Evolutionary conservation across 2,797 vertebrate genomes (phyloP).

Genomic region (Pitangus sulphuratus): DNA sequence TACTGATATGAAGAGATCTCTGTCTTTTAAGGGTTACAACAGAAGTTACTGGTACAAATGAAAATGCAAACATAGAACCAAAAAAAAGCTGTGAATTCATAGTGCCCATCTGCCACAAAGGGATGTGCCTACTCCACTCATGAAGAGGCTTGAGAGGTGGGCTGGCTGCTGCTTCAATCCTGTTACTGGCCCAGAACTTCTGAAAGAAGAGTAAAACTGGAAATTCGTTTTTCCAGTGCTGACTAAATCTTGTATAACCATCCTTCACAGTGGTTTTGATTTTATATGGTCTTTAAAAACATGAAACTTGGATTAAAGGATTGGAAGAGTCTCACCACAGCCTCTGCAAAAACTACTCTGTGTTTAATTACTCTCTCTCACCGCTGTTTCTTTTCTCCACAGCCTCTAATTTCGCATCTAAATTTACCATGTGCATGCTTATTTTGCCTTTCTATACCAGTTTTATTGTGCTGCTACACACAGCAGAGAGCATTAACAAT

Average conservation of each 20-base stretch:
- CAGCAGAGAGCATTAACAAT: background rate
- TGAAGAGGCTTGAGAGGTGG: background rate
- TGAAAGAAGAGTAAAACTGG: background rate
- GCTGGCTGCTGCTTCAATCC: background rate
- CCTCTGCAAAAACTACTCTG: background rate
- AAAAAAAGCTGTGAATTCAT: background rate
- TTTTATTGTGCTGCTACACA: background rate
- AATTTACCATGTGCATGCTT: background rate
- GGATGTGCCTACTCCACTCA: background rate
- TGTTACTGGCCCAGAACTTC: background rate
- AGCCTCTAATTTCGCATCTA: background rate
- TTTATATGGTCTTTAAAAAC: background rate
- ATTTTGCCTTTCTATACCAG: background rate
- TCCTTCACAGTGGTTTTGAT: background rate
- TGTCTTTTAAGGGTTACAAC: accelerated
- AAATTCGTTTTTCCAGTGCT: background rate
- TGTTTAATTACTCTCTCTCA: background rate
- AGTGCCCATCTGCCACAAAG: background rate
- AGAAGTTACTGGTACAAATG: background rate
- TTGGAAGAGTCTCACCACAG: background rate
- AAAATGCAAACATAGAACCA: background rate
- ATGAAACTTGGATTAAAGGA: background rate
- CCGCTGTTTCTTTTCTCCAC: background rate
- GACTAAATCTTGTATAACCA: background rate
- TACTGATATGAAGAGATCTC: accelerated